Evolutionary conservation across 2,888 invertebrate species (phyloP).

Genomic region (Hyposoter dolosus): DNA sequence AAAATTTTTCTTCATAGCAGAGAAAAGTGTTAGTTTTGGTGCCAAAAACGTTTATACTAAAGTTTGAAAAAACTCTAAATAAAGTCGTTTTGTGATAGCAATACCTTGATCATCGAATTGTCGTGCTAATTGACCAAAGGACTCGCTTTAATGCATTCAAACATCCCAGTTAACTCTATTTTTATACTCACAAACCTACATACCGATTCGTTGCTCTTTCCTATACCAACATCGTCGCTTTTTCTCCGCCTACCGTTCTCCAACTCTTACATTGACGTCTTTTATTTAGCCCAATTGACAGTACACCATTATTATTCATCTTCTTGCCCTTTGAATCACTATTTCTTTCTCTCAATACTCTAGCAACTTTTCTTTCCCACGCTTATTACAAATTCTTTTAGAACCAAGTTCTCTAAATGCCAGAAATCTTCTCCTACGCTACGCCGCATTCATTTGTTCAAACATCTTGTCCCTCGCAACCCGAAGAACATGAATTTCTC

Average conservation of each 20-base stretch:
- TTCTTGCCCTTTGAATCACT: neutral
- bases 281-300: slow-evolving; percentile 75
- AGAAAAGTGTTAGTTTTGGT: too few relatives aligned
- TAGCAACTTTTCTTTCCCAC: neutral
- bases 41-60: too few relatives aligned
- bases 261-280: slow-evolving; percentile 68
- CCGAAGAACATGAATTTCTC: too few relatives aligned
- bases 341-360: neutral
- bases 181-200: slow-evolving; percentile 82
- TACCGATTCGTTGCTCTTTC: slow-evolving; percentile 76
- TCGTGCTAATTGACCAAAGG: slow-evolving; percentile 54
- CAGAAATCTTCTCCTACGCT: too few relatives aligned
- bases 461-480: too few relatives aligned
- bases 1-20: too few relatives aligned
- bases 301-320: slow-evolving; percentile 61
- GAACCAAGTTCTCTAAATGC: too few relatives aligned
- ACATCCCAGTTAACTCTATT: slow-evolving; percentile 82
- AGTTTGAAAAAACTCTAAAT: too few relatives aligned
- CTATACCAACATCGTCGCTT: slow-evolving; percentile 48
- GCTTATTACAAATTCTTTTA: neutral
- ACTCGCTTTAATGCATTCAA: slow-evolving; percentile 74
- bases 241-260: slow-evolving; percentile 25
- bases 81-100: too few relatives aligned
- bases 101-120: slow-evolving; percentile 40
- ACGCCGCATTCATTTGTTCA: too few relatives aligned